Evolutionary conservation across 1,140 invertebrate genomes (phyloP).

Genomic region (honey bee (Apis mellifera)): Amel_HAv3.1 CM009938.2:5016501-5017000

Average conservation of each 20-base stretch:
- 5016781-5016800: background rate
- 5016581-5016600: conserved; percentile 1
- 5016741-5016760: conserved; percentile 40
- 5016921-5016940: no score
- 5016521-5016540: background rate
- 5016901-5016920: no score
- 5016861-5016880: background rate
- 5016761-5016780: no score
- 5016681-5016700: background rate
- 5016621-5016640: conserved; percentile 11
- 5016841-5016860: background rate
- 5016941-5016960: no score
- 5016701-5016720: conserved; percentile 40
- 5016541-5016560: conserved; percentile 15
- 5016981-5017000: background rate
- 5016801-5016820: no score
- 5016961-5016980: background rate
- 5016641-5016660: conserved; percentile 29
- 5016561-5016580: conserved; percentile 26
- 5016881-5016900: background rate
- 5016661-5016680: conserved; percentile 1
- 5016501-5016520: conserved; percentile 26
- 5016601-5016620: no score
- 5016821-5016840: conserved; percentile 25
- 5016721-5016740: conserved; percentile 51